Conservation (phyloP, 2,797 vertebrate genomes). For the Gallinago solitaria region DNA sequence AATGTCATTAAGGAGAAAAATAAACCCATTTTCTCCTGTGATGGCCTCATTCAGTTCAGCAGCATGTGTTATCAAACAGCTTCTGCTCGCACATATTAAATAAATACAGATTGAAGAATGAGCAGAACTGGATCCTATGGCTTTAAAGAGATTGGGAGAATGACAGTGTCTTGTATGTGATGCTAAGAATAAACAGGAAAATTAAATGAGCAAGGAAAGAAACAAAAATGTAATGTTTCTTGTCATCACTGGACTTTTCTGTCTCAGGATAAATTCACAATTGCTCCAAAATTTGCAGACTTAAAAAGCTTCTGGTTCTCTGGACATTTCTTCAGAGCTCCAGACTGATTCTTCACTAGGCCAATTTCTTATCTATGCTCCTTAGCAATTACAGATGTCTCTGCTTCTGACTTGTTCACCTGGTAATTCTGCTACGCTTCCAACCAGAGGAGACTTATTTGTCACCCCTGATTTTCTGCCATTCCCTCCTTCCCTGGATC, state of each 20-base stretch:
- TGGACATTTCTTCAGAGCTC: neutral
- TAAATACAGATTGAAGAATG: conserved; percentile 1
- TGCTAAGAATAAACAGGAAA: conserved; percentile 19
- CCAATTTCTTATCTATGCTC: neutral
- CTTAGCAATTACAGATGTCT: neutral
- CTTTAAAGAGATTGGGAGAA: neutral
- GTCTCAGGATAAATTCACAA: neutral
- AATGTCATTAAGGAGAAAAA: conserved; percentile 33
- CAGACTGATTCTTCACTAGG: neutral
- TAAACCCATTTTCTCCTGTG: conserved; percentile 4
- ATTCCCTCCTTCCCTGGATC: neutral
- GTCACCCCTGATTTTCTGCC: neutral
- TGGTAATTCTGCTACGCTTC: neutral
- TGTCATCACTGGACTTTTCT: neutral
- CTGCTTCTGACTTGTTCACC: neutral
- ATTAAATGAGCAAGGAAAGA: neutral
- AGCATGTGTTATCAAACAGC: conserved; percentile 1
- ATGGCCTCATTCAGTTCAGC: conserved; percentile 10
- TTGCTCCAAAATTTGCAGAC: neutral
- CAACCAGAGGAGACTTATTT: neutral
- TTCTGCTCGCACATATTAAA: conserved; percentile 24
- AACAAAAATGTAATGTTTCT: neutral
- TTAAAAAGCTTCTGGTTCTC: neutral
- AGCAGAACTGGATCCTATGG: neutral
- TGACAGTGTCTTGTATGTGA: neutral